Percentiles rank a stretch among this genome's conserved stretches.
Conservation (phyloP, 1,140 invertebrate genomes). For the Drosophila punjabiensis region DNA sequence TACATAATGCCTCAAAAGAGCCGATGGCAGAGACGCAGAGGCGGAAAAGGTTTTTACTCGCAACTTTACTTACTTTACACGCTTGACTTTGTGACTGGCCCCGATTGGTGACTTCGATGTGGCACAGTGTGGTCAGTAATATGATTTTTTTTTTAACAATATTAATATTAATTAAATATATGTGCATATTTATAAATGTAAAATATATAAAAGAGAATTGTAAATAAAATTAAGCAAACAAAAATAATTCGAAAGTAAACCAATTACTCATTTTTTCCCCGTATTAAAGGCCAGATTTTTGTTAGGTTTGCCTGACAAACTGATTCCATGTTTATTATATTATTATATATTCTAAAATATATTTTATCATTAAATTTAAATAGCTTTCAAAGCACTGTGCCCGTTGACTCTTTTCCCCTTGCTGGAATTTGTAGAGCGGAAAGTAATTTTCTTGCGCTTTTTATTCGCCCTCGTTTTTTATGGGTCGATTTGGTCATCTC, state of each 20-base stretch:
- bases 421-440: constrained; percentile 73
- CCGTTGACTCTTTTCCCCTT: constrained; percentile 7
- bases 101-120: constrained; percentile 39
- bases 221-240: neutral
- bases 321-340: neutral
- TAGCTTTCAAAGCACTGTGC: neutral
- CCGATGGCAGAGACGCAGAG: constrained; percentile 62
- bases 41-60: constrained; percentile 80
- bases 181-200: too few species aligned
- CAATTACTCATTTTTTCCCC: neutral
- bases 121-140: constrained; percentile 17
- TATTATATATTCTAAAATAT: too few species aligned
- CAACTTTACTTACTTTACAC: constrained; percentile 83
- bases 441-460: constrained; percentile 81
- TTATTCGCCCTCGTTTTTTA: constrained; percentile 75
- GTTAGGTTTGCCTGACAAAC: neutral
- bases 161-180: neutral
- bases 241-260: neutral
- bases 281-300: neutral
- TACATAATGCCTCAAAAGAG: constrained; percentile 82
- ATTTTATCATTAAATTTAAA: too few species aligned
- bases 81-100: constrained; percentile 65
- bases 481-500: constrained; percentile 60
- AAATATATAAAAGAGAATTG: neutral
- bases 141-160: too few species aligned